These are phyloP conservation scores for Podarcis cretensis DNA, from an alignment of 2,113 vertebrate genomes.

Conservation along the genomic window DNA sequence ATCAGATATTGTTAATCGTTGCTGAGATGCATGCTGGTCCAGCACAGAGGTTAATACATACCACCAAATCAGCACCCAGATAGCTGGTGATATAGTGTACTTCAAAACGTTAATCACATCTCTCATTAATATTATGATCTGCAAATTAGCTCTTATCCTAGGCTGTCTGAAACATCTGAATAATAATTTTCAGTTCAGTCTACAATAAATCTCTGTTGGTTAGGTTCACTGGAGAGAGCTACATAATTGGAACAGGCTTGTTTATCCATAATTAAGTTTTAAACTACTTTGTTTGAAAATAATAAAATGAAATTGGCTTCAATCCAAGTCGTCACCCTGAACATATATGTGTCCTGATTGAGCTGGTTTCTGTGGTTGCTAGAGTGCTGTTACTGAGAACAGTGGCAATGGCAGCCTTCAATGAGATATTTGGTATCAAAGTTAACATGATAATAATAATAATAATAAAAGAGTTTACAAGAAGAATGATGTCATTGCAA, in stretches of 20 bases:
- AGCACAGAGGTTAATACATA: not conserved
- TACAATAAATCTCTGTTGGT: not conserved
- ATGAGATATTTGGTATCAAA: not conserved
- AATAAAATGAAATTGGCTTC: not conserved
- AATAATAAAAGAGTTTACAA: not conserved
- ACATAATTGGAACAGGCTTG: not conserved
- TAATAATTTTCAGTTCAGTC: not conserved
- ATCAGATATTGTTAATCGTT: not conserved
- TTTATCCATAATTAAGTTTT: slow-evolving; percentile 3
- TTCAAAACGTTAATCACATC: not conserved
- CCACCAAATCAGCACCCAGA: not conserved
- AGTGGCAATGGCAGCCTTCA: not conserved
- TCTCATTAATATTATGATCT: not conserved
- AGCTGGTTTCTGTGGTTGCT: not conserved
- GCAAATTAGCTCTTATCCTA: not conserved
- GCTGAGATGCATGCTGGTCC: not conserved
- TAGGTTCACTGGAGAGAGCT: not conserved
- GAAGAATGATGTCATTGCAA: not conserved
- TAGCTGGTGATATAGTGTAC: not conserved
- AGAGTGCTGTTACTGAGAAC: too few species aligned
- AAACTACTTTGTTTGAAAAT: not conserved
- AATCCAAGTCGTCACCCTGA: not conserved
- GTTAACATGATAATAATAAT: not conserved
- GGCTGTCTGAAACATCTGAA: not conserved
- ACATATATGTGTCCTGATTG: not conserved